Base-by-base conservation (phyloP, 2,888 invertebrate genomes). In the Neoscelio sp. region DNA sequence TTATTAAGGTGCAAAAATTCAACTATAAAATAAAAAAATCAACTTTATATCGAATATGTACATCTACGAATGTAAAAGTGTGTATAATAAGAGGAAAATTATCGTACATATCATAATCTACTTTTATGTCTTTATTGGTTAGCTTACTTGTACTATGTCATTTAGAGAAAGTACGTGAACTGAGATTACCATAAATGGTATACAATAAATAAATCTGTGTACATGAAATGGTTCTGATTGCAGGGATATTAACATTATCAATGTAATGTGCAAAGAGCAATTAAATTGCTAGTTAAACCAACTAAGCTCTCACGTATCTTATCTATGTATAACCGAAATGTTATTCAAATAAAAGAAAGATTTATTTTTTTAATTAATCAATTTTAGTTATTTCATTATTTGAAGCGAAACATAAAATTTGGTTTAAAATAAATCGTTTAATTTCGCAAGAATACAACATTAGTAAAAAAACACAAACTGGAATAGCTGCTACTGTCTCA, bases 151-250 rank as follows among this genome's bases (percentile, higher is more conserved):
- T 64, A 23, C 28, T 42, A 23, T 65, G 40, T n/a, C 30, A 54
- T 33, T 67, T 54, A 26, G 12, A 54, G 52, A 67, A 67, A 67
- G 23, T 56, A 56, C 56, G 46, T 56, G 48, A 46, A 46, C 46
- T 38, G 18, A 18, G 26, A 68, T 68, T 46, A 35, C 30, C 23
- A 56, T 60, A 46, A 60, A 30, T 46, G 15, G 10, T 35, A 40
- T 30, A 42, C 4, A 20, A 60, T 65, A 42, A 26, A 18, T 28
- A 38, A 18, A 48, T 4, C 15, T 30, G 1, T 17, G 23, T 23
- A 23, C 23, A 30, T 18, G 2, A 58, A 18, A 30, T 46, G 18
- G 46, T 7, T 10, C 13, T 23, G 20, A 54, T 35, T 10, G 54
- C 13, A 10, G 15, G 5, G 15, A 12, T 23, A 6, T 6, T 20